Base-by-base conservation (phyloP, 2,797 vertebrate species). In the Rhyacichthys aspro region DNA sequence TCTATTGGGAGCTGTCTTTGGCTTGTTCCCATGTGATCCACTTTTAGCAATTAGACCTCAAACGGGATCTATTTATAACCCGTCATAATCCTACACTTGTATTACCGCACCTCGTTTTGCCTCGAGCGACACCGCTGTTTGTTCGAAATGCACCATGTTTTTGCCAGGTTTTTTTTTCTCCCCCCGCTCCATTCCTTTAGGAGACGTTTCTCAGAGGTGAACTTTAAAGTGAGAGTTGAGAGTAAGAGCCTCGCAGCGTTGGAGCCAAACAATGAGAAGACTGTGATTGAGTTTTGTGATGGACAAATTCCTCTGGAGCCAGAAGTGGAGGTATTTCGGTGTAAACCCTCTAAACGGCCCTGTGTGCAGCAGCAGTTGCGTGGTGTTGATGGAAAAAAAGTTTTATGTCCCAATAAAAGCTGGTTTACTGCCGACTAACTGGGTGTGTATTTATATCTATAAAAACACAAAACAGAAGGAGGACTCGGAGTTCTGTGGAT, bases 371-470 rank as follows among this genome's bases (percentile, higher is more conserved):
- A 57, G 71, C 71, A 78, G 72, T 67, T 63, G 59, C 46, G n/a
- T 81, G 78, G 83, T 81, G 76, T 75, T 76, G 85, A 79, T 88
- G 87, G 87, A 89, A 89, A 89, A 28, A 77, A 78, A 69, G 52
- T 84, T 89, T 89, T 88, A 90, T 80, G 75, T 83, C 75, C 75
- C 83, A 83, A 73, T 87, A 89, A 90, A 90, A 88, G 65, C 63
- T 45, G 67, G 45, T 90, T 90, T 88, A 88, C 76, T 81, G 78
- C 78, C 67, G 76, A 64, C 73, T 82, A 85, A 90, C 77, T 78
- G 87, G 76, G 78, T 84, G 83, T 81, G 79, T 88, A 69, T 88
- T 85, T 84, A 69, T 76, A 75, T 80, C 77, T 75, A 82, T 89
- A 87, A 82, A 81, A 78, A 56, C 5, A 81, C 76, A 60, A 72